Evolutionary conservation across 2,888 invertebrate species (phyloP).

Genomic region (Mythimna albipuncta): DNA sequence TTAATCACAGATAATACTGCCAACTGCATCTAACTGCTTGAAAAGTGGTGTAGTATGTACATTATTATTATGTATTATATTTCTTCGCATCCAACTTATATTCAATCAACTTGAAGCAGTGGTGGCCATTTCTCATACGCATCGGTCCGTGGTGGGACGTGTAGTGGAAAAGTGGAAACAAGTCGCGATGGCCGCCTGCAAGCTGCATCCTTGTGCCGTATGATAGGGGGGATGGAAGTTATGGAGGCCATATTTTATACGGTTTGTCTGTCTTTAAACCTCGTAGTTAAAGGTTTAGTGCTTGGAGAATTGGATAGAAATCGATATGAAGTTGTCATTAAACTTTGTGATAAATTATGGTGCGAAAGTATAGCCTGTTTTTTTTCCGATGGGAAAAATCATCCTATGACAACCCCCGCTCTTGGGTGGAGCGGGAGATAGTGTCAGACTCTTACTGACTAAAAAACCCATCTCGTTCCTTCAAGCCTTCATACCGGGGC

Average conservation of each 20-base stretch:
- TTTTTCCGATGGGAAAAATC: too few species aligned
- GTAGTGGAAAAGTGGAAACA: conserved; percentile 23
- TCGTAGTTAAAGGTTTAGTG: background rate
- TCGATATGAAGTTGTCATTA: background rate
- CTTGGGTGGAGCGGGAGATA: too few species aligned
- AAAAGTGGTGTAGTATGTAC: background rate
- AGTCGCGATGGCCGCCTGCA: conserved; percentile 11
- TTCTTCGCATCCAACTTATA: background rate
- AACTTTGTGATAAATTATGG: background rate
- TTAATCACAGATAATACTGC: too few species aligned
- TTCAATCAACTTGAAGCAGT: background rate
- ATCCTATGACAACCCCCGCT: too few species aligned
- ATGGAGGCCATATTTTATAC: background rate
- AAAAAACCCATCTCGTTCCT: too few species aligned
- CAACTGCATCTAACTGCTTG: background rate
- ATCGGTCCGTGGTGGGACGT: background rate
- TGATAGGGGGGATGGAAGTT: conserved; percentile 12
- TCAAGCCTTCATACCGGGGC: too few species aligned
- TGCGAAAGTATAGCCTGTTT: too few species aligned
- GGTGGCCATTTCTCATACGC: conserved; percentile 16
- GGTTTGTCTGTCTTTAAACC: background rate
- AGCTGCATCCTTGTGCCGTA: conserved; percentile 11
- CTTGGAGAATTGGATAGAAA: background rate
- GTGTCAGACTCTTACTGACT: too few species aligned
- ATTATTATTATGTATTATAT: too few species aligned